Evolutionary conservation across 2,113 vertebrate species (phyloP).

Genomic region (Bufo gargarizans): DNA sequence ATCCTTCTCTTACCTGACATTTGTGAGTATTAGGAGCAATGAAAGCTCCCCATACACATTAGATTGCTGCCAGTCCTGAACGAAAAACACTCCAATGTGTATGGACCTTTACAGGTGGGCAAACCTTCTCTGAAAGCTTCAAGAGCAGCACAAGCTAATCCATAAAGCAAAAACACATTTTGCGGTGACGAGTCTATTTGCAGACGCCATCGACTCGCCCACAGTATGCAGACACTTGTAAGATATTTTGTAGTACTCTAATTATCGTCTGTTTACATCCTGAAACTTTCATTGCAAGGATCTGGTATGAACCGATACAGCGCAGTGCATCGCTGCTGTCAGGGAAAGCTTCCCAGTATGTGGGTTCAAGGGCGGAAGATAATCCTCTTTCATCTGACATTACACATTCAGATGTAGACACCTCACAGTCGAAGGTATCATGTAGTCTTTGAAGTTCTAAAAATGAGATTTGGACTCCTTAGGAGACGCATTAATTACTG

Average conservation of each 20-base stretch:
- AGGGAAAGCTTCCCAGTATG: constrained; percentile 58
- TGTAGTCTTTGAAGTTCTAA: constrained; percentile 64
- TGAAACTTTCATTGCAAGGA: constrained; percentile 26
- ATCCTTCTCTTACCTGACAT: no score
- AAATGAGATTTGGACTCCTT: constrained; percentile 60
- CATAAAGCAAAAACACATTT: not conserved
- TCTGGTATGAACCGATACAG: constrained; percentile 16
- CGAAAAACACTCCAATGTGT: no score
- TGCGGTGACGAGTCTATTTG: not conserved
- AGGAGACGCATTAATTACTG: constrained; percentile 62
- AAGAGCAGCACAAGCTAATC: not conserved
- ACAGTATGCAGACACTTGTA: not conserved
- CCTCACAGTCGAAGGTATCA: constrained; percentile 61
- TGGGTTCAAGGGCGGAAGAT: constrained; percentile 60
- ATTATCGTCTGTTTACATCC: constrained; percentile 25
- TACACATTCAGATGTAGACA: constrained; percentile 59
- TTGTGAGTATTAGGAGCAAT: no score
- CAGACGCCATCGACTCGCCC: no score
- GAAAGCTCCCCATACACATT: no score
- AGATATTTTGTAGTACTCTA: not conserved
- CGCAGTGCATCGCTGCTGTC: not conserved
- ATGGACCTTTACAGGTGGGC: no score
- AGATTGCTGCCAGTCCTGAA: no score
- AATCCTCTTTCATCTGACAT: constrained; percentile 62
- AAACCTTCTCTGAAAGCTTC: no score